Percentiles rank a stretch among this genome's conserved stretches.
phyloP scores from a whole-genome alignment of 1,140 invertebrate species.

The Metopolophium dirhodum region DNA sequence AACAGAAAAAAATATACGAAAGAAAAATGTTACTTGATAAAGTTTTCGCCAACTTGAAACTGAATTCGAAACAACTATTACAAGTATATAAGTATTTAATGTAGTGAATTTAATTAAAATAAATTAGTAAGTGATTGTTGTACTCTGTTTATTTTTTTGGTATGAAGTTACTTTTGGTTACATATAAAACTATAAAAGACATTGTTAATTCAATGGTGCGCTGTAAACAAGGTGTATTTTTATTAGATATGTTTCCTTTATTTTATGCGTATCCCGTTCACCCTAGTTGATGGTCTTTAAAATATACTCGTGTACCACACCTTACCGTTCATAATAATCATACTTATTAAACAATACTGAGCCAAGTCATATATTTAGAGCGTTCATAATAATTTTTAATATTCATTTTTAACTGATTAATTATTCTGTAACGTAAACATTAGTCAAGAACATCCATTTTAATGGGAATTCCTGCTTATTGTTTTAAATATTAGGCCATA shows the following conservation, averaged over 20 bases:
- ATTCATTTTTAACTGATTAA: background rate
- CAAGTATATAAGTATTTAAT: conserved; percentile 14
- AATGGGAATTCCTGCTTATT: background rate
- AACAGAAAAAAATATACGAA: background rate
- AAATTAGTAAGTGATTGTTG: background rate
- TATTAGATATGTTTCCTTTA: background rate
- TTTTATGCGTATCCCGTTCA: background rate
- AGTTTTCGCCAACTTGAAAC: background rate
- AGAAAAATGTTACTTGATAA: background rate
- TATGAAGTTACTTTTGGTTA: background rate
- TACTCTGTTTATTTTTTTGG: background rate
- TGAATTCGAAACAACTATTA: background rate
- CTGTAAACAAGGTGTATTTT: background rate
- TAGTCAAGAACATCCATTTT: background rate
- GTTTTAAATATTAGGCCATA: background rate
- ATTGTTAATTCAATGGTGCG: background rate
- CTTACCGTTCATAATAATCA: background rate
- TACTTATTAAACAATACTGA: background rate
- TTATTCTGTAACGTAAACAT: background rate
- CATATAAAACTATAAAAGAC: background rate
- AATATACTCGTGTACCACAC: background rate
- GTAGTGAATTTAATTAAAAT: conserved; percentile 23
- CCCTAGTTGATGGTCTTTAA: background rate
- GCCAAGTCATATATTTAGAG: background rate
- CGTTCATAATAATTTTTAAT: background rate